A percentile compares a stretch with the other conserved stretches of the same genome.
Evolutionary conservation across 2,888 invertebrate species (phyloP).

Genomic region (Lamproptera curius): DNA sequence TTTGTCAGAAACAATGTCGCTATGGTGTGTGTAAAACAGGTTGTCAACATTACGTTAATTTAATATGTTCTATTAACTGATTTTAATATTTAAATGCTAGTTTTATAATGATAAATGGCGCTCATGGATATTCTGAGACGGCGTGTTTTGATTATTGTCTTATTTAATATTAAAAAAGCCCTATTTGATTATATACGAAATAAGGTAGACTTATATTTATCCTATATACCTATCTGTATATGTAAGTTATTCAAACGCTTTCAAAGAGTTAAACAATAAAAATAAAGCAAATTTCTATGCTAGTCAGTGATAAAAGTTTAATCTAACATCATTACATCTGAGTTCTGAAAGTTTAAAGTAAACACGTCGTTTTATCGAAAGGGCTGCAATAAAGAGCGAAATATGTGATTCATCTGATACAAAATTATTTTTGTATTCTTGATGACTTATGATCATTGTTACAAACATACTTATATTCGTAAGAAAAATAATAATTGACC

Average conservation of each 20-base stretch:
- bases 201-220: no score
- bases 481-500: no score
- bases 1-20: neutral
- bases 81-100: conserved; percentile 2
- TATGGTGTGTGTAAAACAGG: conserved; percentile 4
- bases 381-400: neutral
- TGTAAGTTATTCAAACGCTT: no score
- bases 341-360: no score
- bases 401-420: neutral
- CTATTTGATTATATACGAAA: neutral
- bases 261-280: no score
- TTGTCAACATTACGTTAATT: conserved; percentile 1
- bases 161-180: neutral
- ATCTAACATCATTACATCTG: no score
- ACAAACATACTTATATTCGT: no score
- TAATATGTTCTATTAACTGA: conserved; percentile 1
- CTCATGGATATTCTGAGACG: neutral
- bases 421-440: no score
- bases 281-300: no score
- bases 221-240: no score
- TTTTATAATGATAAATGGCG: neutral
- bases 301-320: no score
- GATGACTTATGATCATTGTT: no score
- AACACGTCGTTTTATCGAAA: neutral
- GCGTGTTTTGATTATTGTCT: neutral